A percentile compares a stretch with the other conserved stretches of the same genome.
Conservation (phyloP, 1,140 invertebrate species). For the Charaxes varanes region DNA sequence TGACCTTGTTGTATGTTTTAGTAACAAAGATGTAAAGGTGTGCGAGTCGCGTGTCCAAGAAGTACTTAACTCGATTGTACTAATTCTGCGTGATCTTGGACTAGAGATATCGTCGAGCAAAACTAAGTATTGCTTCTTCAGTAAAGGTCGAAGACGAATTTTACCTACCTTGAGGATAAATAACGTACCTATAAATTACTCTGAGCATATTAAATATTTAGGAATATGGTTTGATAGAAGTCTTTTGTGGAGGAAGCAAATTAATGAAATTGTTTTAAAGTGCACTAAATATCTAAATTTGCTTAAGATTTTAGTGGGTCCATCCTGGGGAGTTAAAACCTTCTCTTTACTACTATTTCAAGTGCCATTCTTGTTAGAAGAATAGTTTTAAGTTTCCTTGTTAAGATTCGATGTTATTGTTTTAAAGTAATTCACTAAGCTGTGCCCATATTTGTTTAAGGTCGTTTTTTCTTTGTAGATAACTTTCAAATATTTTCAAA, state of each 20-base stretch:
- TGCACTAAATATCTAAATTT: slow-evolving; percentile 3
- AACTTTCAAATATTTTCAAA: too few species aligned
- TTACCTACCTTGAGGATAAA: too few species aligned
- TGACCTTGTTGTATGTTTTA: background rate
- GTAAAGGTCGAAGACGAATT: too few species aligned
- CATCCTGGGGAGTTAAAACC: slow-evolving; percentile 6
- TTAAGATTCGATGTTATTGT: too few species aligned
- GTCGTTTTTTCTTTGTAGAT: too few species aligned
- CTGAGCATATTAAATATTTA: slow-evolving; percentile 5
- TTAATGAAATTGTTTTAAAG: background rate
- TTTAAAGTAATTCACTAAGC: too few species aligned
- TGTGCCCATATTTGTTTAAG: too few species aligned
- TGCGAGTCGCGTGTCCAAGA: background rate
- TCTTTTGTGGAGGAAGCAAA: slow-evolving; percentile 1
- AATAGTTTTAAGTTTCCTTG: too few species aligned
- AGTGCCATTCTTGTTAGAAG: too few species aligned
- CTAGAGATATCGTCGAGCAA: background rate
- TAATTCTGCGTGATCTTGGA: background rate
- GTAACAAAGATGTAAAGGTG: background rate
- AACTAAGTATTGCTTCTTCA: background rate
- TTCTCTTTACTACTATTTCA: too few species aligned
- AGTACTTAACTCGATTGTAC: background rate
- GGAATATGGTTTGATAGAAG: slow-evolving; percentile 4
- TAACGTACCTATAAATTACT: too few species aligned
- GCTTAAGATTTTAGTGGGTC: slow-evolving; percentile 1